These are phyloP conservation scores for Manduca sexta DNA, from an alignment of 1,140 invertebrate species.

Conservation along the genomic window DNA sequence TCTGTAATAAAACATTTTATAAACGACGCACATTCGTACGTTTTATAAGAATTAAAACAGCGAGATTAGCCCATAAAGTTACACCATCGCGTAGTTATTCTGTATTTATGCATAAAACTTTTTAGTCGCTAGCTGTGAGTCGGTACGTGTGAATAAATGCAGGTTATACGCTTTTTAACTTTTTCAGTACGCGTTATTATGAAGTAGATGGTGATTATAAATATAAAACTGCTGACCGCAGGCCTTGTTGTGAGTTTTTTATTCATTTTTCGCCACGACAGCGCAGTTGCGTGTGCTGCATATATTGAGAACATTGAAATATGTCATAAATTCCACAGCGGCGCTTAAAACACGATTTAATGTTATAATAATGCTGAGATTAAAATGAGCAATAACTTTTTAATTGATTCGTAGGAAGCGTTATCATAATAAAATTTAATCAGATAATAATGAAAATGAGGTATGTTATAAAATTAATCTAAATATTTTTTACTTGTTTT, in stretches of 20 bases:
- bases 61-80: too few relatives aligned
- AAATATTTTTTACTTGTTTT: slow-evolving; percentile 3
- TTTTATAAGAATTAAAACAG: too few relatives aligned
- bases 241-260: slow-evolving; percentile 25
- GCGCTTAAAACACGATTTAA: slow-evolving; percentile 37
- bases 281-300: slow-evolving; percentile 31
- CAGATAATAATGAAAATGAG: background rate
- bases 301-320: slow-evolving; percentile 34
- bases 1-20: too few relatives aligned
- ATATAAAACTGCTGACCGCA: slow-evolving; percentile 32
- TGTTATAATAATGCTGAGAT: slow-evolving; percentile 31
- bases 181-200: slow-evolving; percentile 8
- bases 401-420: slow-evolving; percentile 20
- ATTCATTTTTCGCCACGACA: slow-evolving; percentile 26
- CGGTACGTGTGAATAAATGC: too few relatives aligned
- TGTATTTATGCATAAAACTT: too few relatives aligned
- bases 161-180: too few relatives aligned
- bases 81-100: too few relatives aligned
- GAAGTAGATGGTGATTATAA: slow-evolving; percentile 22
- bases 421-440: background rate
- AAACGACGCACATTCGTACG: too few relatives aligned
- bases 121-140: too few relatives aligned
- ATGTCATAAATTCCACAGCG: slow-evolving; percentile 33
- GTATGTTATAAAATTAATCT: background rate
- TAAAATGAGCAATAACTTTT: slow-evolving; percentile 20